Evolutionary conservation across 2,888 invertebrate species (phyloP), one percentile per base, ranked within the genome.

Genomic region (Limenitis camilla): DNA sequence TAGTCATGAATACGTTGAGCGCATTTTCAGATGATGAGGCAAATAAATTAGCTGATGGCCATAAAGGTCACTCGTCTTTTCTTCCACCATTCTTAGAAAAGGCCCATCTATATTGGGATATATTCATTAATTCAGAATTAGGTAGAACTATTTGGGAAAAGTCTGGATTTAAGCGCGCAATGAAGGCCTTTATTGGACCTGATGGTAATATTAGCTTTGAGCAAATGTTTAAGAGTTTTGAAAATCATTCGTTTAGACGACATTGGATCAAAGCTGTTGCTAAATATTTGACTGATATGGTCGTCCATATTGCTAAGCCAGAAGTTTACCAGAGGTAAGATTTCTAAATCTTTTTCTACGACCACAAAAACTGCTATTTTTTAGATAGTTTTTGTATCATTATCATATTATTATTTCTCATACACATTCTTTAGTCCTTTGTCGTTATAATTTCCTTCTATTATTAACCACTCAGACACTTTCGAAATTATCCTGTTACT

Each of bases 201-300:
- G 89, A 91, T 50, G 94, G 94, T 0, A 91, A 89, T 56, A 79
- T 95, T 53, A 92, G 92, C 68, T 93, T 93, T 63, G 91, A 91
- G 40, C 88, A 90, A 59, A 91, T 95, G 67, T 89, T 94, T 62
- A 92, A 92, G 65, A 92, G 93, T 62, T 90, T 96, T 61, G 94
- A 95, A 70, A 94, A 95, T 71, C 93, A 93, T 52, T 91, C 92
- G 42, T 92, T 94, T 66, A 90, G 95, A 58, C 90, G 93, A 44
- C 91, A 93, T 60, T 95, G 95, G 95, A 93, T 95, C 60, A 91
- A 91, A 64, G 90, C 91, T 5, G 89, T 94, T 6, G 93, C 94
- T 1, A 90, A 91, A 58, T 93, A 93, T 67, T 80, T 95, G 58
- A 93, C 94, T 0, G 92, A 93, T 51, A 91, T 92, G 88, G 89